Conservation (phyloP, 2,113 vertebrate genomes). For the Etheostoma cragini region DNA sequence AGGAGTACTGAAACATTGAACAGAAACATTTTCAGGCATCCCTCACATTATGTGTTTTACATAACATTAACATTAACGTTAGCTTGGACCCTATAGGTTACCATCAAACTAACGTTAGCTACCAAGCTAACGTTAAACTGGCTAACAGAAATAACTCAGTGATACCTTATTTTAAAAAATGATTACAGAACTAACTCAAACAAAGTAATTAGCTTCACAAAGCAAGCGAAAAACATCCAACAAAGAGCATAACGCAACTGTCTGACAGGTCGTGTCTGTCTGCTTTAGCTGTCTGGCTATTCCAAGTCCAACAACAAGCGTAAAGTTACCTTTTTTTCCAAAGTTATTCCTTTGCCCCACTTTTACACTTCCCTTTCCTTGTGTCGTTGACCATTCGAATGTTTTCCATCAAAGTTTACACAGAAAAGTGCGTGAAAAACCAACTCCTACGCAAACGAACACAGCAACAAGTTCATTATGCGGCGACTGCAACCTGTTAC, state of each 20-base stretch:
- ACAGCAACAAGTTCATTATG: constrained; percentile 66
- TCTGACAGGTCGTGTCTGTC: constrained; percentile 33
- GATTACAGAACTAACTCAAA: background rate
- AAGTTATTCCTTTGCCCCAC: constrained; percentile 34
- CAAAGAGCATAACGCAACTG: background rate
- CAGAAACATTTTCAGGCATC: background rate
- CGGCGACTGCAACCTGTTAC: constrained; percentile 84
- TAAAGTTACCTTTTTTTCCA: constrained; percentile 66
- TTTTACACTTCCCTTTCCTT: background rate
- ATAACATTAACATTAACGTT: background rate
- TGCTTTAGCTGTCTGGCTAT: constrained; percentile 40
- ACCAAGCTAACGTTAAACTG: constrained; percentile 11
- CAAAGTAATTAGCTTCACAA: background rate
- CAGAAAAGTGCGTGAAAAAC: constrained; percentile 1
- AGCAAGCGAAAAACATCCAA: background rate
- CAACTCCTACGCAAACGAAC: background rate
- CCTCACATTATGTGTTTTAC: background rate
- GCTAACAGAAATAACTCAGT: background rate
- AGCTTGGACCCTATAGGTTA: constrained; percentile 10
- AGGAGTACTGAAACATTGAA: background rate
- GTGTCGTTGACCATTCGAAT: background rate
- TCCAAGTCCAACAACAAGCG: constrained; percentile 25
- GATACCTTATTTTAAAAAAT: background rate
- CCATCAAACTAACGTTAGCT: constrained; percentile 26
- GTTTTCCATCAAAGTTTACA: constrained; percentile 27